phyloP scores from a whole-genome alignment of 2,888 invertebrate genomes.

The Pseudococcus viburni region DNA sequence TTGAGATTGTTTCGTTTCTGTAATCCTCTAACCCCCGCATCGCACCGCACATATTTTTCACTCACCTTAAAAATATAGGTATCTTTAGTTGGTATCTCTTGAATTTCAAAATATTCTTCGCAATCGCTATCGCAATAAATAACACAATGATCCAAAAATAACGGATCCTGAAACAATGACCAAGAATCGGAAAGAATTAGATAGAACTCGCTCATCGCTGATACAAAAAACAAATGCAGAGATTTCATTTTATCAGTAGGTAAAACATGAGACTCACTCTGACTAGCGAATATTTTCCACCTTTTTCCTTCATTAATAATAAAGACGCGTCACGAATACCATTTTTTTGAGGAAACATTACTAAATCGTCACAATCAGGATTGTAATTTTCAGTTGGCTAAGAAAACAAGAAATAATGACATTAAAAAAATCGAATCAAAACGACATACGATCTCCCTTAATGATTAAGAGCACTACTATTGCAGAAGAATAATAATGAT shows the following conservation, averaged over 20 bases:
- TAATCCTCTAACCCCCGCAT: too few relatives aligned
- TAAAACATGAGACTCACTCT: constrained; percentile 73
- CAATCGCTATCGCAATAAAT: constrained; percentile 89
- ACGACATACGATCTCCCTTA: too few relatives aligned
- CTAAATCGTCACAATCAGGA: constrained; percentile 76
- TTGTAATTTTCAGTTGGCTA: constrained; percentile 82
- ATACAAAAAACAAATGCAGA: not conserved
- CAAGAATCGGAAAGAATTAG: not conserved
- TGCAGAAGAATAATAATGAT: not conserved
- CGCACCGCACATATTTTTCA: too few relatives aligned
- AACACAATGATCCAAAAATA: constrained; percentile 91
- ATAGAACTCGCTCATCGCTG: too few relatives aligned
- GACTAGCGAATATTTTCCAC: constrained; percentile 87
- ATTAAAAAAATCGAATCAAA: not conserved
- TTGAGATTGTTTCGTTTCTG: too few relatives aligned
- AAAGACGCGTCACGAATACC: constrained; percentile 86
- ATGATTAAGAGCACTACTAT: too few relatives aligned
- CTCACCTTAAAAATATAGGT: constrained; percentile 93
- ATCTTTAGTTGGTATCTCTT: constrained; percentile 92
- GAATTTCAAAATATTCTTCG: constrained; percentile 95
- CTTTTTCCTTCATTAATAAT: constrained; percentile 90
- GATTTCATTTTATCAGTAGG: not conserved
- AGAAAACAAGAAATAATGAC: not conserved
- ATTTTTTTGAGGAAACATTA: constrained; percentile 80
- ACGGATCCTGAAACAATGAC: constrained; percentile 79